Conservation (phyloP, 2,888 invertebrate genomes). For the Zaprionus obscuricornis region DNA sequence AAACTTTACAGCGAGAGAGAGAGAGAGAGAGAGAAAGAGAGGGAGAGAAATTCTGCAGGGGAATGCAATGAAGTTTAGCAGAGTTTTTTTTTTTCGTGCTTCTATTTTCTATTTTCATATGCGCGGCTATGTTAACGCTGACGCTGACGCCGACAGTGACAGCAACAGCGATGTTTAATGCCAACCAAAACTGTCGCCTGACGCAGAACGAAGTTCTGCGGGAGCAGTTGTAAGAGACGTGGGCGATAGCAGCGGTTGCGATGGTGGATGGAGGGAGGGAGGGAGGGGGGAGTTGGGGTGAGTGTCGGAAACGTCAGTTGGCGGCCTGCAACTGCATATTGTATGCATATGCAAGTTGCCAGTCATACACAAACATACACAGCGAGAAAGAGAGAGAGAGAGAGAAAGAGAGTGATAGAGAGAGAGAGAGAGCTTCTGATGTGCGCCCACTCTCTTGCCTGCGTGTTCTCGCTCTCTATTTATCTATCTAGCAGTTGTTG, state of each 20-base stretch:
- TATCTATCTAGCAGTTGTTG: constrained; percentile 48
- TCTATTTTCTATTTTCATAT: constrained; percentile 58
- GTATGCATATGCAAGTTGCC: constrained; percentile 28
- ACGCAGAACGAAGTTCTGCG: constrained; percentile 46
- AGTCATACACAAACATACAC: too few species aligned
- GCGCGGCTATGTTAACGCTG: constrained; percentile 12
- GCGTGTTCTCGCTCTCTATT: constrained; percentile 25
- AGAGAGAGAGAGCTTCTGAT: constrained; percentile 42
- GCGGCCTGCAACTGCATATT: constrained; percentile 38
- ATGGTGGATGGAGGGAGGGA: not conserved
- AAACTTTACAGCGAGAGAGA: constrained; percentile 8
- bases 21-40: not conserved
- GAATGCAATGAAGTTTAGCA: constrained; percentile 29
- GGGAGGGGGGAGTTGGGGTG: not conserved
- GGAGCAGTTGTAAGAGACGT: too few species aligned
- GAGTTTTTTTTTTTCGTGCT: constrained; percentile 23
- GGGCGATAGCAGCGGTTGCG: too few species aligned
- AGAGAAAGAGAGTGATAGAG: too few species aligned
- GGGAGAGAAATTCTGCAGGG: too few species aligned
- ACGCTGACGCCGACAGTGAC: constrained; percentile 9
- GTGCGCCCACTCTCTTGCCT: constrained; percentile 37
- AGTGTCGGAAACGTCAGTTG: constrained; percentile 11
- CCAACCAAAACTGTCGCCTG: constrained; percentile 46
- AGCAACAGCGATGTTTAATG: too few species aligned
- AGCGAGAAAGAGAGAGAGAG: constrained; percentile 28